Evolutionary conservation across 2,797 vertebrate species (phyloP).

Genomic region (Acanthis flammea): DNA sequence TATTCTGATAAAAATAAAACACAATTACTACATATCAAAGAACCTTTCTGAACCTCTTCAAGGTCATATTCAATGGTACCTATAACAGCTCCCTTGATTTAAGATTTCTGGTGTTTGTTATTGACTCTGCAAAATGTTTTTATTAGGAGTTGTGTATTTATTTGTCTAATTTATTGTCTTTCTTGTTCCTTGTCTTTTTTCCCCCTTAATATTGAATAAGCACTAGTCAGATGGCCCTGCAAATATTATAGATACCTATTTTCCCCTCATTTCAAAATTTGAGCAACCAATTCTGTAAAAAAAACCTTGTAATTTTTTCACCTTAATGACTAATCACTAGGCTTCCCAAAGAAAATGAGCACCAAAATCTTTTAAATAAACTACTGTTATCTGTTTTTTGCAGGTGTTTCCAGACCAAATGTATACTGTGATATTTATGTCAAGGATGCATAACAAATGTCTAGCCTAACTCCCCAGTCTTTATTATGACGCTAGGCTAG

Average conservation of each 20-base stretch:
- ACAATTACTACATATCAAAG: background rate
- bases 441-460: background rate
- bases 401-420: background rate
- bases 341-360: background rate
- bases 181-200: background rate
- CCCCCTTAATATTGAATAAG: background rate
- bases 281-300: background rate
- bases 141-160: background rate
- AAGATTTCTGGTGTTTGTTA: background rate
- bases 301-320: background rate
- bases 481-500: background rate
- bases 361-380: background rate
- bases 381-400: background rate
- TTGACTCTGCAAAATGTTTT: background rate
- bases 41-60: background rate
- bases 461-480: background rate
- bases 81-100: background rate
- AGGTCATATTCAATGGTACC: background rate
- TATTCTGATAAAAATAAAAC: background rate
- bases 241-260: background rate
- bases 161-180: background rate
- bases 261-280: background rate
- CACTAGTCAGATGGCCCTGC: background rate
- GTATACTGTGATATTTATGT: background rate
- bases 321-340: background rate